phyloP scores from a whole-genome alignment of 2,797 vertebrate species.

The Petrocephalus schoutedeni region DNA sequence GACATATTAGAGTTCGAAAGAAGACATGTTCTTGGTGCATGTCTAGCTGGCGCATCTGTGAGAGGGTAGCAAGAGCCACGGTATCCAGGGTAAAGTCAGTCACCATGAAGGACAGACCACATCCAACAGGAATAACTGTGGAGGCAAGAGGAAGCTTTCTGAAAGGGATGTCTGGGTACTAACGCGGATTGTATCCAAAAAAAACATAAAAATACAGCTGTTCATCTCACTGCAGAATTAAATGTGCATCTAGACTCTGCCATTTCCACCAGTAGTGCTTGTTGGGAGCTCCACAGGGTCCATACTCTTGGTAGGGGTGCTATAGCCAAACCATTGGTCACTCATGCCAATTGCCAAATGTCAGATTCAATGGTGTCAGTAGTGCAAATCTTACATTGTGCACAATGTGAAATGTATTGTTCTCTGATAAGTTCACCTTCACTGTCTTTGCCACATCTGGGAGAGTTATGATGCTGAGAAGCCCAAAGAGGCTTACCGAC shows the following conservation, averaged over 20 bases:
- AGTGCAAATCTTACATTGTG: neutral
- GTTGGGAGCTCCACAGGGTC: neutral
- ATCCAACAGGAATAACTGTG: neutral
- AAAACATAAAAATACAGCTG: neutral
- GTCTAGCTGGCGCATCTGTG: neutral
- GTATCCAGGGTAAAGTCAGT: neutral
- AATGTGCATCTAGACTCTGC: neutral
- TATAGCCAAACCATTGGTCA: neutral
- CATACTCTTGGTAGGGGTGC: neutral
- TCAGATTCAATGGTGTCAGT: neutral
- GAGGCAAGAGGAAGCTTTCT: neutral
- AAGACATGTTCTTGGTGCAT: neutral
- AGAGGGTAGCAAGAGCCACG: neutral
- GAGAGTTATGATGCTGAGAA: neutral
- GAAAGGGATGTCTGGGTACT: neutral
- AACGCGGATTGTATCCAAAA: neutral
- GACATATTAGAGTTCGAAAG: neutral
- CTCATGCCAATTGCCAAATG: neutral
- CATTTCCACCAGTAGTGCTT: neutral
- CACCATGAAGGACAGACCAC: neutral
- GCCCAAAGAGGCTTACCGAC: too few species aligned
- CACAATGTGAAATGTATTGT: neutral
- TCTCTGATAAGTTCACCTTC: neutral
- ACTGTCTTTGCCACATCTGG: neutral
- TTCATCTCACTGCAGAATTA: neutral